Evolutionary conservation across 2,888 invertebrate species (phyloP), one percentile per base, ranked within the genome.

Genomic region (Plebejus melissa): DNA sequence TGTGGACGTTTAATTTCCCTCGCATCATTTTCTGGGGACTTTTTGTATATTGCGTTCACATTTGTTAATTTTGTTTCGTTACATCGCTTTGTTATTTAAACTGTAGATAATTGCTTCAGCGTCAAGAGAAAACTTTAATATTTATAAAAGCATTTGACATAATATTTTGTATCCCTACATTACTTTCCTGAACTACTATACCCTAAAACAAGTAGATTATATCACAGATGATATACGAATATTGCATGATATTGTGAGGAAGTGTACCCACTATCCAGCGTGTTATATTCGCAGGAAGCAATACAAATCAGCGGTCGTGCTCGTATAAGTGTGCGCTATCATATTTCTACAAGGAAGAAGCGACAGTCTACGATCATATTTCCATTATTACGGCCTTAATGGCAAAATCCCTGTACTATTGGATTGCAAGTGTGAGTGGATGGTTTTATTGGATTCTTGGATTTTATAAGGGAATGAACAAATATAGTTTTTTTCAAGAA

Each of bases 221-320:
- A 65, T 65, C 65, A 32, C 28, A 36, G 65, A 11, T 65, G 32
- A 36, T 32, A 16, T 65, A 65, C 32, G 65, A 65, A 65, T 65
- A 65, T 65, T 65, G 65, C 60, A 58, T 2, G 60, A 3, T 72
- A 32, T 72, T 32, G 72, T 32, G 9, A 11, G 72, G 50, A 50
- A 72, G 54, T 72, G 75, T 71, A 75, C 70, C 22, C 32, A 75
- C 54, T 54, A 54, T 54, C 54, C 54, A 54, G 54, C 16, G 70
- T 75, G 69, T 41, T 71, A 71, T 41, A 71, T 28, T 71, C 69
- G 75, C 76, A 76, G 76, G 77, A 77, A 77, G 76, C 75, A 76
- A 76, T 77, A 75, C 76, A 74, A 75, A 69, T 54, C 74, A 74
- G 74, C 75, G 72, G 74, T 41, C 41, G 22, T 71, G 71, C 28